Evolutionary conservation across 1,140 invertebrate species (phyloP), one percentile per base, ranked within the genome.

Genomic region (Conus betulinus): DNA sequence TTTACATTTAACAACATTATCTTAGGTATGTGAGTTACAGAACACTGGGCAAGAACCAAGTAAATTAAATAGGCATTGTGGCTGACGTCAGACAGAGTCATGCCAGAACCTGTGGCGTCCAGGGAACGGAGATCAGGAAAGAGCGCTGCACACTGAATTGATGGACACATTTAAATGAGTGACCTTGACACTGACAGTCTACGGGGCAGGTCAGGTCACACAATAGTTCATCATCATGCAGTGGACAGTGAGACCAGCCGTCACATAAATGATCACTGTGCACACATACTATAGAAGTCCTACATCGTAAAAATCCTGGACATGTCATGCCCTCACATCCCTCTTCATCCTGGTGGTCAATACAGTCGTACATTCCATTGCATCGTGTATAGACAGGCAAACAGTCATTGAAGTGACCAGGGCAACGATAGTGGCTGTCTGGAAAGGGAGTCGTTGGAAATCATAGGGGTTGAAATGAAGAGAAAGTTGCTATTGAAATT

Each of bases 231-330:
- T 63, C 60, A 20, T 63, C 60, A 63, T 63, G 60, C 60, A 63
- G 60, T 11, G 60, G 60, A 63, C 60, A 63, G 11, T 63, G 60
- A 20, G 60, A 63, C 60, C 60, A 63, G 60, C 60, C 60, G 60
- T 63, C 60, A 63, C 60, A 63, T 20, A 63, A 20, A 20, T 63
- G 10, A 20, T 63, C 60, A 23, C 25, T 11, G 63, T 85, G 84
- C 84, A 85, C 15, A 39, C 84, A 85, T 25, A 85, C 60, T n/a
- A 8, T 85, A 25, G 84, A 85, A 39, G 6, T 15, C 0, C 63
- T 57, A 85, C 84, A 85, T 10, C 39, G 84, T 13, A 60, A 85
- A n/a, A 71, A 85, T 6, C 82, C 82, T 17, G 82, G 82, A 84
- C 82, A 53, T 6, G 23, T 51, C 23, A 25, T 13, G 76, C 39